phyloP scores from a whole-genome alignment of 2,113 vertebrate species.

The Elaphurus davidianus region DNA sequence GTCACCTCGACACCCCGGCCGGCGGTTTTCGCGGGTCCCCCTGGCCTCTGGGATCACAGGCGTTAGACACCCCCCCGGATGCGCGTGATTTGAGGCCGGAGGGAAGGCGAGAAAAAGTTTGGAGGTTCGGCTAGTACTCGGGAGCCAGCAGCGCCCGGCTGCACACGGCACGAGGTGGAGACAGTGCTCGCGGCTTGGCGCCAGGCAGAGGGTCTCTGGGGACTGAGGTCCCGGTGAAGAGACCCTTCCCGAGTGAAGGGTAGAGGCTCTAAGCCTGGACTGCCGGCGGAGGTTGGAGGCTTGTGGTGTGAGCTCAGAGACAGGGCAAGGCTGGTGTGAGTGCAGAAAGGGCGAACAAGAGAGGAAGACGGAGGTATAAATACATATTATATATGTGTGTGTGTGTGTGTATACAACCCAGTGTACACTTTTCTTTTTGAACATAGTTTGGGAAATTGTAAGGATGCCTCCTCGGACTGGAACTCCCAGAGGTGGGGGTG shows the following conservation, averaged over 20 bases:
- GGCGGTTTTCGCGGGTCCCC: too few species aligned
- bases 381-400: background rate
- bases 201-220: background rate
- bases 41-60: background rate
- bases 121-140: background rate
- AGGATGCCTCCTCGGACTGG: background rate
- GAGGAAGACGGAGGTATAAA: background rate
- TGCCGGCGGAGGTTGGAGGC: background rate
- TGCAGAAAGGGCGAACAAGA: background rate
- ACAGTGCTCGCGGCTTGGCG: background rate
- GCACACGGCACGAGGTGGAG: constrained; percentile 1
- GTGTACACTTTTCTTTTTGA: background rate
- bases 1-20: background rate
- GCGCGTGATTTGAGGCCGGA: background rate
- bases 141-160: background rate
- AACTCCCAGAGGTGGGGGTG: background rate
- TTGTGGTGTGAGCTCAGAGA: background rate
- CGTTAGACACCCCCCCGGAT: background rate
- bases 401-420: background rate
- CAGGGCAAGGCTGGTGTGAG: background rate
- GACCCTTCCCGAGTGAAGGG: background rate
- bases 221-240: background rate
- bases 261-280: background rate
- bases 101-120: constrained; percentile 65
- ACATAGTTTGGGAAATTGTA: background rate